Percentiles rank a stretch among this genome's conserved stretches.
Conservation (phyloP, 2,888 invertebrate species). For the Eudasyphora cyanicolor region DNA sequence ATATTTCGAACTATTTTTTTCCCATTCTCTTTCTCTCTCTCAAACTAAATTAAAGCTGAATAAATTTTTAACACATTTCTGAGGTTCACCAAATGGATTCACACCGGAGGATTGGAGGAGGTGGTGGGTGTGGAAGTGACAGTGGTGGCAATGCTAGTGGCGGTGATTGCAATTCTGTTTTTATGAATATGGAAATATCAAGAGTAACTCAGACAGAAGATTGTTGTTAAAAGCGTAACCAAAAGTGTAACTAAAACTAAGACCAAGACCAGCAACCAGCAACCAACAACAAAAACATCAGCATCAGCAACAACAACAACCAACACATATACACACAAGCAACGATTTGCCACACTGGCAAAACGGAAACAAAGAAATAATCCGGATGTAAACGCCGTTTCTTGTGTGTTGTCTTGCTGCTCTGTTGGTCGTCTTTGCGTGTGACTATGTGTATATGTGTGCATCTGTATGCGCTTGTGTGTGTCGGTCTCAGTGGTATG, state of each 20-base stretch:
- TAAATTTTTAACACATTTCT: conserved; percentile 31
- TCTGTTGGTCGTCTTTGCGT: not conserved
- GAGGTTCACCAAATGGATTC: not conserved
- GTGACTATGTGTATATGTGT: conserved; percentile 12
- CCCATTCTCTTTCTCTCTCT: not conserved
- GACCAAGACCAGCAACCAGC: not conserved
- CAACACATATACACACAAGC: too few species aligned
- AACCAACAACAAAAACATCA: not conserved
- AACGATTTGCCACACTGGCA: too few species aligned
- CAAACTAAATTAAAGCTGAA: conserved; percentile 4
- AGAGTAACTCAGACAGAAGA: conserved; percentile 7
- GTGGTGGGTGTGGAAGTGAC: too few species aligned
- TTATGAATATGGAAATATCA: conserved; percentile 32
- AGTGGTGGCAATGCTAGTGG: not conserved
- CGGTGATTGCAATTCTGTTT: conserved; percentile 32
- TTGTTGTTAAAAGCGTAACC: not conserved
- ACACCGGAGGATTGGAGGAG: too few species aligned
- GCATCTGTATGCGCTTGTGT: conserved; percentile 26
- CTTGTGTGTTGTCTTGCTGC: not conserved
- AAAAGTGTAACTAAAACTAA: not conserved
- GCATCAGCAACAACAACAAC: not conserved
- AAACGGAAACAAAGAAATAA: conserved; percentile 37
- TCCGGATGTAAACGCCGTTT: conserved; percentile 53
- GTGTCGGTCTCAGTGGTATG: too few species aligned
- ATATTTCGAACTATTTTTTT: not conserved